Evolutionary conservation across 2,797 vertebrate species (phyloP).

Genomic region (Potorous gilbertii): DNA sequence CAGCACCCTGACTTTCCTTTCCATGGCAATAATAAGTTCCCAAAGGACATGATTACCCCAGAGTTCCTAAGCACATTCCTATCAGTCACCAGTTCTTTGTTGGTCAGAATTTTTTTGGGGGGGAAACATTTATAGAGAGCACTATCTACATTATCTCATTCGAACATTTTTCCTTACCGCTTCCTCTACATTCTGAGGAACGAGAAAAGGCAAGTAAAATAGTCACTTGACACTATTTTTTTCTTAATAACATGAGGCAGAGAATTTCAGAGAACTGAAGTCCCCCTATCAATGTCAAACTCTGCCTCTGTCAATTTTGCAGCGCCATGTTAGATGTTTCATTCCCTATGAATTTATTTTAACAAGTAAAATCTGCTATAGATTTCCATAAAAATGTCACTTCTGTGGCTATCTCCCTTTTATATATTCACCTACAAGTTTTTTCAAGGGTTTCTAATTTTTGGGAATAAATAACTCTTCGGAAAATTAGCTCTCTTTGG

Average conservation of each 20-base stretch:
- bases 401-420: not conserved
- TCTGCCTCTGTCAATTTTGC: not conserved
- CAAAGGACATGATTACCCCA: not conserved
- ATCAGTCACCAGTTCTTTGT: not conserved
- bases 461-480: not conserved
- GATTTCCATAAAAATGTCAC: not conserved
- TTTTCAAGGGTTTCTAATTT: not conserved
- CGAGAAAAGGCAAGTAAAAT: not conserved
- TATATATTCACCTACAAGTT: not conserved
- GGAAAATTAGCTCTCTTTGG: not conserved
- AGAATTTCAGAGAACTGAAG: not conserved
- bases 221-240: not conserved
- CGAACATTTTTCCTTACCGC: not conserved
- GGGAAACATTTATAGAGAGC: not conserved
- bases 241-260: not conserved
- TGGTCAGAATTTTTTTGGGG: not conserved
- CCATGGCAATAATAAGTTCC: not conserved
- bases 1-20: not conserved
- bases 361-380: not conserved
- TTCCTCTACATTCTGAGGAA: not conserved
- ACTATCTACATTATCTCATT: not conserved
- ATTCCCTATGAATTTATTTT: not conserved
- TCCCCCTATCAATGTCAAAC: not conserved
- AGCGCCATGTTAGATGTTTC: not conserved
- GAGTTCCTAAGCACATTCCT: not conserved